These are phyloP conservation scores for Dicyrtoma fusca DNA, from an alignment of 2,888 invertebrate species.

Conservation along the genomic window DNA sequence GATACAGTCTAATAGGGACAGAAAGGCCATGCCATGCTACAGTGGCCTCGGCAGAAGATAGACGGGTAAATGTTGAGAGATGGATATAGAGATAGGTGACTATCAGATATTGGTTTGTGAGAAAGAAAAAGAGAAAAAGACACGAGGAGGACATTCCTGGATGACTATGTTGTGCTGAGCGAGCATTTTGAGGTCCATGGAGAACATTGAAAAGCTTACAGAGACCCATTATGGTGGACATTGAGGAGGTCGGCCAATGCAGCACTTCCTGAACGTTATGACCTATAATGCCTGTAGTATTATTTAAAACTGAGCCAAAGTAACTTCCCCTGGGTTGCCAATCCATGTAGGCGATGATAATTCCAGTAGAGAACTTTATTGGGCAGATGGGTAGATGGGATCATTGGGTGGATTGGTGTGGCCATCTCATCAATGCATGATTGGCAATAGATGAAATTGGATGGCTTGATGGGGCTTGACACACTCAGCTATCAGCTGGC, in stretches of 20 bases:
- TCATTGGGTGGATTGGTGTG: constrained; percentile 55
- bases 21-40: constrained; percentile 25
- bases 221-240: constrained; percentile 56
- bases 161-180: constrained; percentile 54
- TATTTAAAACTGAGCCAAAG: constrained; percentile 56
- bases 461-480: constrained; percentile 47
- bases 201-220: constrained; percentile 57
- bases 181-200: constrained; percentile 55
- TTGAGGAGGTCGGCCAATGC: constrained; percentile 56
- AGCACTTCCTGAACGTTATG: constrained; percentile 58
- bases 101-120: background rate
- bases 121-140: constrained; percentile 16
- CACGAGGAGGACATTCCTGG: constrained; percentile 7
- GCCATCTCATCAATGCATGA: constrained; percentile 58
- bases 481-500: constrained; percentile 11
- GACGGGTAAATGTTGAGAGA: background rate
- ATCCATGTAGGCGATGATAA: constrained; percentile 38
- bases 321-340: constrained; percentile 34
- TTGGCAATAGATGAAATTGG: constrained; percentile 57
- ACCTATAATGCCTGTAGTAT: constrained; percentile 57
- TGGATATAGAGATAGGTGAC: constrained; percentile 9
- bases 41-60: background rate
- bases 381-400: constrained; percentile 45
- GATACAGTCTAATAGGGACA: constrained; percentile 15
- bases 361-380: constrained; percentile 46